A percentile compares a stretch with the other conserved stretches of the same genome.
Evolutionary conservation across 2,888 invertebrate species (phyloP).

Genomic region (Frankliniella fusca): DNA sequence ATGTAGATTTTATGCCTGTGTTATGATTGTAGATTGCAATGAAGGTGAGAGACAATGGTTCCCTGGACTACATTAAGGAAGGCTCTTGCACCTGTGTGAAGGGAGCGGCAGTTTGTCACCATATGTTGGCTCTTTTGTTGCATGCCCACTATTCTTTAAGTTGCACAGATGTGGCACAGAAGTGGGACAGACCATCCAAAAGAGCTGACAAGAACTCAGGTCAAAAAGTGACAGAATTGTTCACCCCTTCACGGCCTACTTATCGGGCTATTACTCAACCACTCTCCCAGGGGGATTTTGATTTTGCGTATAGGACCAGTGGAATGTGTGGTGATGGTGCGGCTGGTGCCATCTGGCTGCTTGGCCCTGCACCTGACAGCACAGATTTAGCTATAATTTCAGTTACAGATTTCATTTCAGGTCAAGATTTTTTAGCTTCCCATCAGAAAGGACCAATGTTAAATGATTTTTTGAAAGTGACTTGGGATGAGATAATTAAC

Average conservation of each 20-base stretch:
- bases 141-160: background rate
- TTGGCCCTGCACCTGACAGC: background rate
- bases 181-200: background rate
- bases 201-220: background rate
- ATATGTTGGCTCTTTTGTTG: background rate
- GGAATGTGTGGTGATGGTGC: background rate
- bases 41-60: too few relatives aligned
- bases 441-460: background rate
- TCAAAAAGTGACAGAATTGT: background rate
- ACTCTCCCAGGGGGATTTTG: background rate
- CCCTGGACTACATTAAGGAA: background rate
- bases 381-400: background rate
- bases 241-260: background rate
- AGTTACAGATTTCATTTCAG: background rate
- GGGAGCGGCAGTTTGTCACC: background rate
- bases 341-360: background rate
- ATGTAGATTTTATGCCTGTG: too few relatives aligned
- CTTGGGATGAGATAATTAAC: background rate
- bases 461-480: background rate
- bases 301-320: background rate
- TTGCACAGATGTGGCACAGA: background rate
- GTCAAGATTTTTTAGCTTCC: background rate
- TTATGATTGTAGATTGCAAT: too few relatives aligned
- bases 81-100: background rate
- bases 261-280: background rate